Conservation (phyloP, 2,888 invertebrate genomes). For the Cordilura impudica region DNA sequence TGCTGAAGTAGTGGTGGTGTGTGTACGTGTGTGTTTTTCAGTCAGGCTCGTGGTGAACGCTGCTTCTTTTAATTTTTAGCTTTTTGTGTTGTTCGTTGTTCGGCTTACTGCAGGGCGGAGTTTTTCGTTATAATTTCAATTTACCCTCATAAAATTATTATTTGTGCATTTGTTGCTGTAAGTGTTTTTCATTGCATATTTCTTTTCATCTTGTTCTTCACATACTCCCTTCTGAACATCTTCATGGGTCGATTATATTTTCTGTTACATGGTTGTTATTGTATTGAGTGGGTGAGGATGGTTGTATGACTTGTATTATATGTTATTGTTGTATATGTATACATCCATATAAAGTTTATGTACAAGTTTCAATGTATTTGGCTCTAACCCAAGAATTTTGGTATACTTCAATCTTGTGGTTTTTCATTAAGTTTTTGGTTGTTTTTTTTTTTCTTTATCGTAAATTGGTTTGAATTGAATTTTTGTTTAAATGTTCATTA, state of each 20-base stretch:
- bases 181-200: slow-evolving; percentile 45
- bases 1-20: slow-evolving; percentile 6
- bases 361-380: slow-evolving; percentile 36
- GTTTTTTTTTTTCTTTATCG: slow-evolving; percentile 31
- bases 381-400: slow-evolving; percentile 35
- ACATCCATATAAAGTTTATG: slow-evolving; percentile 38
- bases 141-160: slow-evolving; percentile 76
- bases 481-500: slow-evolving; percentile 59
- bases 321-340: neutral
- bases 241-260: slow-evolving; percentile 41
- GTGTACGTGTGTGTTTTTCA: neutral
- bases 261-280: slow-evolving; percentile 1
- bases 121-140: slow-evolving; percentile 74
- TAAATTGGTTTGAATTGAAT: slow-evolving; percentile 63
- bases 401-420: slow-evolving; percentile 29
- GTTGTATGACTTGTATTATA: neutral
- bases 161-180: slow-evolving; percentile 67
- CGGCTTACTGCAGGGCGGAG: slow-evolving; percentile 73
- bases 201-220: neutral
- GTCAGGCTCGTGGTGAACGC: neutral
- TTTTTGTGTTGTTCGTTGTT: slow-evolving; percentile 31
- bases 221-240: neutral
- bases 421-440: slow-evolving; percentile 48
- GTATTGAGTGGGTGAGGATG: slow-evolving; percentile 16
- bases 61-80: slow-evolving; percentile 36